Conservation (phyloP, 2,113 vertebrate genomes). For the Leucopsar rothschildi region DNA sequence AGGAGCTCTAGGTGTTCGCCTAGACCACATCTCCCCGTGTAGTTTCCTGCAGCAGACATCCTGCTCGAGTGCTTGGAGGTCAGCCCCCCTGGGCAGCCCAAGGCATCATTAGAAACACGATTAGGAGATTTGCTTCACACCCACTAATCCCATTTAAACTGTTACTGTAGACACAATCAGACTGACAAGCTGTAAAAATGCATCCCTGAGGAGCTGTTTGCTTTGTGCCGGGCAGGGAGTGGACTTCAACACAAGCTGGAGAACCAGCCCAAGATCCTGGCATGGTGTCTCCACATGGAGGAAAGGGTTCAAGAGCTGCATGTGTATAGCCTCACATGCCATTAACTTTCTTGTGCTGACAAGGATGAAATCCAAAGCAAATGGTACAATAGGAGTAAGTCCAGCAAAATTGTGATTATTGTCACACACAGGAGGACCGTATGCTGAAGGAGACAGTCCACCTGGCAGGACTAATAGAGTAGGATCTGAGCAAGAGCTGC, state of each 20-base stretch:
- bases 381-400: neutral
- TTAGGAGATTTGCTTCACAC: neutral
- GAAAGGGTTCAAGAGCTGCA: neutral
- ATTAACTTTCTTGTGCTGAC: neutral
- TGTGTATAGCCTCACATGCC: rapidly evolving
- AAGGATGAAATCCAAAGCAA: neutral
- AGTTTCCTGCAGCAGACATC: neutral
- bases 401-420: neutral
- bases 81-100: neutral
- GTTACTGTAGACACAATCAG: neutral
- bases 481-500: neutral
- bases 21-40: neutral
- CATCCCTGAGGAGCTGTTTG: neutral
- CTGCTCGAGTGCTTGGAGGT: rapidly evolving
- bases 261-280: neutral
- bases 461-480: neutral
- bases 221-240: neutral
- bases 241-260: neutral
- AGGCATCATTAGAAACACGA: neutral
- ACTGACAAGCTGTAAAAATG: neutral
- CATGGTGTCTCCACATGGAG: neutral
- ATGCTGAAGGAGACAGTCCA: neutral
- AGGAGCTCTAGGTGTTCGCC: neutral
- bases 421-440: neutral
- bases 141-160: neutral